Evolutionary conservation across 1,140 invertebrate genomes (phyloP).

Genomic region (Condylostylus longicornis): DNA sequence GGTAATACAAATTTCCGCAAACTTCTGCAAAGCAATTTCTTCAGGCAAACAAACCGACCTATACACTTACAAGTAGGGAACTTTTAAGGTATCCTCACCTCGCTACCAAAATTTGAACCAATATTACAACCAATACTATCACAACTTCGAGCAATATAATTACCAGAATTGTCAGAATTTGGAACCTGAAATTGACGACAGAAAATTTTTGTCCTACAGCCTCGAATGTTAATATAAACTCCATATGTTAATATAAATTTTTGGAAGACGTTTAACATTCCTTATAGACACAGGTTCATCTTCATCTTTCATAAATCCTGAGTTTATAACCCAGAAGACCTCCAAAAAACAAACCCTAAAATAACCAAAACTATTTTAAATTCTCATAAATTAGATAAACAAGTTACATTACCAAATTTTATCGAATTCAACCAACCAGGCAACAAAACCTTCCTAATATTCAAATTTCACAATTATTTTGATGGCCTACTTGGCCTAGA

Average conservation of each 20-base stretch:
- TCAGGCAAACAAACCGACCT: no score
- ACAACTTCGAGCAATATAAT: background rate
- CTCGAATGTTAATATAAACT: constrained; percentile 1
- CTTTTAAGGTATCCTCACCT: no score
- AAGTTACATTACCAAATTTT: background rate
- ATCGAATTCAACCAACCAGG: constrained; percentile 4
- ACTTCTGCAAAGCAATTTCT: background rate
- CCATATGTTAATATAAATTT: background rate
- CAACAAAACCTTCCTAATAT: background rate
- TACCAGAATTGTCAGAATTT: background rate
- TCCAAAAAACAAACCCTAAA: background rate
- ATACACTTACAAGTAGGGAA: no score
- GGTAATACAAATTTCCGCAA: background rate
- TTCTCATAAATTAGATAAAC: background rate
- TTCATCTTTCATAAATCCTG: constrained; percentile 3
- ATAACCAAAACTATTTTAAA: background rate
- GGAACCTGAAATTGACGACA: background rate
- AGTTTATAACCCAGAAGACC: background rate
- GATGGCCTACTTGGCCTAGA: constrained; percentile 2
- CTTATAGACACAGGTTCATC: constrained; percentile 4
- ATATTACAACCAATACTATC: background rate
- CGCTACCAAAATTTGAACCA: no score
- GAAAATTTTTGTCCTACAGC: constrained; percentile 1
- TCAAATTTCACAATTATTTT: constrained; percentile 5
- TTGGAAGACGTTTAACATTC: background rate